Percentiles rank a stretch among this genome's conserved stretches.
These are phyloP conservation scores for Anguilla rostrata DNA, from an alignment of 2,113 vertebrate genomes.

Conservation along the genomic window DNA sequence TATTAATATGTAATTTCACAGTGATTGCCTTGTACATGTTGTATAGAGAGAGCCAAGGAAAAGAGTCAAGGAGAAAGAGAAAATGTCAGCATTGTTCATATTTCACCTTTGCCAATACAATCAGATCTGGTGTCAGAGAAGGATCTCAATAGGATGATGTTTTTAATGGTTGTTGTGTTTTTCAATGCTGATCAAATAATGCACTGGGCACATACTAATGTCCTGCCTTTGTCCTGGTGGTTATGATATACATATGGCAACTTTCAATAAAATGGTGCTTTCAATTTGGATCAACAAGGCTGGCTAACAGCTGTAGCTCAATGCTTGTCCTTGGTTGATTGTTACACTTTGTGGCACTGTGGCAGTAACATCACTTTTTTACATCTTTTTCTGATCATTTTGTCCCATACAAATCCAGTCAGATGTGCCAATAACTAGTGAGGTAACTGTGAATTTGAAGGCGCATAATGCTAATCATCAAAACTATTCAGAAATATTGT, in stretches of 20 bases:
- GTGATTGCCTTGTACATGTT: background rate
- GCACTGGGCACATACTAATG: background rate
- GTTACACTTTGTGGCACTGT: too few relatives aligned
- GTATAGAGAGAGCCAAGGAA: background rate
- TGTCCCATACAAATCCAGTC: too few relatives aligned
- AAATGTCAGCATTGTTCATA: background rate
- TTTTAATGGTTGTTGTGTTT: background rate
- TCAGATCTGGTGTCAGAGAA: background rate
- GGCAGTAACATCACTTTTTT: too few relatives aligned
- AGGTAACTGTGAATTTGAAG: background rate
- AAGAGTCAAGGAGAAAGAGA: background rate
- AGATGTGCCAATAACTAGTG: too few relatives aligned
- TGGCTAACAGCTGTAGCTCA: too few relatives aligned
- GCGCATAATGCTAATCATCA: background rate
- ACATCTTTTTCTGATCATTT: too few relatives aligned
- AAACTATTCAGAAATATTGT: background rate
- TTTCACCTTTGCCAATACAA: slow-evolving; percentile 3
- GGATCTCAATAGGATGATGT: background rate
- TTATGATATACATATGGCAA: background rate
- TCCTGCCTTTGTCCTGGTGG: background rate
- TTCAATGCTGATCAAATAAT: background rate
- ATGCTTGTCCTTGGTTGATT: too few relatives aligned
- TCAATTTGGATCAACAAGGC: background rate
- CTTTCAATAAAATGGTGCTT: background rate
- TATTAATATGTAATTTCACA: background rate